These are phyloP conservation scores for Fragum sueziense DNA, from an alignment of 2,888 invertebrate genomes.

Conservation along the genomic window DNA sequence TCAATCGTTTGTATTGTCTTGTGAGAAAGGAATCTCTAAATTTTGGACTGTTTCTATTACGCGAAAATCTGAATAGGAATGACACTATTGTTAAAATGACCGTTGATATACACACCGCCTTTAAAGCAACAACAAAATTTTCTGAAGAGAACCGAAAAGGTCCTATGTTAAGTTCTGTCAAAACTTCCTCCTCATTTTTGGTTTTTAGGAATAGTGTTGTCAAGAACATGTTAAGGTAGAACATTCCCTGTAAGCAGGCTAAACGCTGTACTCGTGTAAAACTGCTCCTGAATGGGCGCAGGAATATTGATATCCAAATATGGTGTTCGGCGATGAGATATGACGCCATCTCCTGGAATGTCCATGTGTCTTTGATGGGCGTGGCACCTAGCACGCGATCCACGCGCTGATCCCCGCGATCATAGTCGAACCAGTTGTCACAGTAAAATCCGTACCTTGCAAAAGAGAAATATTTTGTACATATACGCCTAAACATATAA, in stretches of 20 bases:
- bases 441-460: conserved; percentile 74
- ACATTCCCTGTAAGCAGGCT: conserved; percentile 68
- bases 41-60: neutral
- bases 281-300: conserved; percentile 81
- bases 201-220: conserved; percentile 66
- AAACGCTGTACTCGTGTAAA: conserved; percentile 80
- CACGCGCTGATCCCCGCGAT: conserved; percentile 81
- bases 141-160: conserved; percentile 66
- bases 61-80: conserved; percentile 62
- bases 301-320: conserved; percentile 83
- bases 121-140: conserved; percentile 61
- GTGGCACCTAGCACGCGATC: conserved; percentile 81
- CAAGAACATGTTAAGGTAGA: conserved; percentile 72
- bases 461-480: neutral
- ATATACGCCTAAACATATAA: neutral
- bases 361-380: conserved; percentile 78
- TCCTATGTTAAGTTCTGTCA: neutral
- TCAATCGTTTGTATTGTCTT: conserved; percentile 37
- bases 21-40: conserved; percentile 3
- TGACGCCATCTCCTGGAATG: conserved; percentile 81
- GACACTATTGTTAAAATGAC: conserved; percentile 77
- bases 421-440: conserved; percentile 82
- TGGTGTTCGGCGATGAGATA: conserved; percentile 82
- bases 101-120: conserved; percentile 75
- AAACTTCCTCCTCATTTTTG: conserved; percentile 33